Evolutionary conservation across 2,888 invertebrate genomes (phyloP).

Genomic region (Laothoe populi): DNA sequence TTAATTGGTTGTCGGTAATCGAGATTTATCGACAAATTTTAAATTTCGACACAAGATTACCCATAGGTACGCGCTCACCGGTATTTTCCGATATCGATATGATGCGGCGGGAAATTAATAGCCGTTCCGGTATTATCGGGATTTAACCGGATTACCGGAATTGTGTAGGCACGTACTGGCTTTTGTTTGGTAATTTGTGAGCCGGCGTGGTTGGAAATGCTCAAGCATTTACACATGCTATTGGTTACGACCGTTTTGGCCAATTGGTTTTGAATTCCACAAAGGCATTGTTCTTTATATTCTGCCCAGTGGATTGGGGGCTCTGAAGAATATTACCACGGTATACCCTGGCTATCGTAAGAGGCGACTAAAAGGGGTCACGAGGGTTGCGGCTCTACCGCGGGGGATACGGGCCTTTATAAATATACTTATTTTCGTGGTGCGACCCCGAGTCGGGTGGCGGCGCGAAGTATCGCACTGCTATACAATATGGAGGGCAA

Average conservation of each 20-base stretch:
- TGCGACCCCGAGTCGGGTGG: too few relatives aligned
- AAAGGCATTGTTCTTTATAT: not conserved
- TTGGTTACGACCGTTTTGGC: not conserved
- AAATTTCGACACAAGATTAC: conserved; percentile 28
- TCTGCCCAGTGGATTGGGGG: too few relatives aligned
- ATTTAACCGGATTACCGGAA: conserved; percentile 37
- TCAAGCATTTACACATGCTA: not conserved
- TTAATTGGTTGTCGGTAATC: conserved; percentile 23
- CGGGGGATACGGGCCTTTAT: too few relatives aligned
- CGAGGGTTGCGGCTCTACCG: too few relatives aligned
- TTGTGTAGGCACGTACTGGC: conserved; percentile 31
- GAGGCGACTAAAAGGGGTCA: too few relatives aligned
- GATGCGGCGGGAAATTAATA: conserved; percentile 50
- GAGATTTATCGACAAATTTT: conserved; percentile 26
- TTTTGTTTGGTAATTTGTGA: conserved; percentile 27
- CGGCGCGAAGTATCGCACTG: too few relatives aligned
- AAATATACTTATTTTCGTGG: too few relatives aligned
- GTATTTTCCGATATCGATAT: conserved; percentile 34
- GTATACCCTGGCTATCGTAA: too few relatives aligned
- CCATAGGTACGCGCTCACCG: conserved; percentile 18
- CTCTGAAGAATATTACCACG: too few relatives aligned
- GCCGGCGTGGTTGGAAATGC: not conserved
- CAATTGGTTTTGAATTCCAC: not conserved
- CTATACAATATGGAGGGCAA: too few relatives aligned
- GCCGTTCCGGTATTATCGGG: conserved; percentile 46